Evolutionary conservation across 1,140 invertebrate genomes (phyloP), one percentile per base, ranked within the genome.

Genomic region (Drosophila rhopaloa): DNA sequence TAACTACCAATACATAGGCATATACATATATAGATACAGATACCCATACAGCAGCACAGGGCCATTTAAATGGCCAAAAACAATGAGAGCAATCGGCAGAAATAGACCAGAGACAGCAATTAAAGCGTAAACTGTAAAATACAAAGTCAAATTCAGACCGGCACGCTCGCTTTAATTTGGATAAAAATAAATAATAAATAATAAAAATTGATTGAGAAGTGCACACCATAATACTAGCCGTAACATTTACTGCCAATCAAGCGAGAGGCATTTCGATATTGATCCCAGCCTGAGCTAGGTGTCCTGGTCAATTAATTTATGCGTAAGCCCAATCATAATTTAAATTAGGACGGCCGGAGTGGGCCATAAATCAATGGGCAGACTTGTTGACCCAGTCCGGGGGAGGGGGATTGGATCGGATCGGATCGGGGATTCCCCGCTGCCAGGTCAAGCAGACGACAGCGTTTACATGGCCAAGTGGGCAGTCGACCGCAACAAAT

Each of bases 1-100:
- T 71, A 80, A 81, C 51, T 80, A 81, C 78, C 74, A 76, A 81
- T 81, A 79, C 37, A 72, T 77, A 79, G 65, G 65, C 53, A 57
- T 61, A 77, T 53, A 41, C 59, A 60, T 57, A 51, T 44, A 79
- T 47, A 65, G 51, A 55, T 54, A 73, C 27, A 29, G n/a, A 37
- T 24, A 38, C 19, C 19, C 60, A 50, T 54, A 46, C 46, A 71
- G 51, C 67, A 63, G 41, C 57, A 54, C 81, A 73, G 71, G 29
- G 29, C 46, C 66, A 50, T 19, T 41, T 48, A 72, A 72, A 71
- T 57, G 65, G 50, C 63, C 67, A 41, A 70, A 70, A 71, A 71
- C 68, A 72, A 72, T 58, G 44, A 58, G 68, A 72, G 68, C 66
- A 71, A 58, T 72, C 68, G 70, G 53, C 68, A 40, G 66, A 75